These are phyloP conservation scores for Heteromurus nitidus DNA, from an alignment of 2,888 invertebrate species.

Conservation along the genomic window DNA sequence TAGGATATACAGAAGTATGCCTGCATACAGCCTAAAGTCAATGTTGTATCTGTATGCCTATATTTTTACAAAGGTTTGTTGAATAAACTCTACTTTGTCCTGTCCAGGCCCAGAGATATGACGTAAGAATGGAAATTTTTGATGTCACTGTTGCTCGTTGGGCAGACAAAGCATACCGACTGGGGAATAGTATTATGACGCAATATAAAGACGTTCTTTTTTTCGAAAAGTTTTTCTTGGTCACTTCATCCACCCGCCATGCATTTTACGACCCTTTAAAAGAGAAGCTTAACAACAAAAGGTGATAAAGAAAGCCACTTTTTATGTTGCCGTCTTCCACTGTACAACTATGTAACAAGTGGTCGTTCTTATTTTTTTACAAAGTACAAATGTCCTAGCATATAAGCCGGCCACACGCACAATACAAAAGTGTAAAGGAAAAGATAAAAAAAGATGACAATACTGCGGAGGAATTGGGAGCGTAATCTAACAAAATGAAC, in stretches of 20 bases:
- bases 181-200: conserved; percentile 3
- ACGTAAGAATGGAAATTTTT: conserved; percentile 2
- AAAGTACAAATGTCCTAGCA: neutral
- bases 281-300: conserved; percentile 22
- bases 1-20: too few relatives aligned
- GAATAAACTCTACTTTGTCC: too few relatives aligned
- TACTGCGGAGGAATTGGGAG: too few relatives aligned
- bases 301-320: conserved; percentile 27
- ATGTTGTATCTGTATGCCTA: too few relatives aligned
- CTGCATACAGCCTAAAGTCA: too few relatives aligned
- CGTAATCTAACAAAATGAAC: too few relatives aligned
- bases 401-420: conserved; percentile 22
- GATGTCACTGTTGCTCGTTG: conserved; percentile 24
- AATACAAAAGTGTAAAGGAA: neutral
- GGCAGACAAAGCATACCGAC: conserved; percentile 42
- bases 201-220: conserved; percentile 31
- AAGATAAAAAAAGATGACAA: too few relatives aligned
- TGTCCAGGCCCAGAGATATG: too few relatives aligned
- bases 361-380: conserved; percentile 22
- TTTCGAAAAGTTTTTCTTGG: conserved; percentile 25
- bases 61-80: too few relatives aligned
- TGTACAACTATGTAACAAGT: conserved; percentile 33
- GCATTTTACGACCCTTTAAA: conserved; percentile 41
- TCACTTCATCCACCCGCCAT: conserved; percentile 30
- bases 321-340: neutral